Evolutionary conservation across 2,888 invertebrate species (phyloP), one percentile per base, ranked within the genome.

Genomic region (Himalopsyche kuldschensis): DNA sequence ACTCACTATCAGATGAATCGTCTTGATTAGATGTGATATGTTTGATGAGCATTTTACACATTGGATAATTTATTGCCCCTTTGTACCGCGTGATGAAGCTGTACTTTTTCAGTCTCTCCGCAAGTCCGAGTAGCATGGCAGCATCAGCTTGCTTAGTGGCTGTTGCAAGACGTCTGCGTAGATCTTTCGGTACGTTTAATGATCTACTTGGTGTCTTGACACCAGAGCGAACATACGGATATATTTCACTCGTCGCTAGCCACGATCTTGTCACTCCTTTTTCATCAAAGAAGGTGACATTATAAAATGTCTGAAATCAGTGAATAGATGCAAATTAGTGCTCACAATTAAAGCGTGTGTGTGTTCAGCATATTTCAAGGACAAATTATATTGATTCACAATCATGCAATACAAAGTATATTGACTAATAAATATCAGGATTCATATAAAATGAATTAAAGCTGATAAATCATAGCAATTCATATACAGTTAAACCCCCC

Each of bases 211-310:
- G 5, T 3, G 76, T 30, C 41, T 55, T 31, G 31, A 30, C n/a
- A n/a, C 84, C 84, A 4, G 82, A 78, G 15, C 47, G 78, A 11
- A 83, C 80, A 86, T 89, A 93, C 0, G 91, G 89, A 77, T 89
- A 89, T 1, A 93, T 82, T 24, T 90, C 87, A 3, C 88, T 87
- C 0, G 90, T 88, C 31, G 88, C 79, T 2, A 93, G 86, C 93
- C 93, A 93, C 0, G 90, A 90, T 85, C 91, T 88, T 31, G 91
- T 89, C 0, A 90, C 90, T 11, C 90, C 89, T 20, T 86, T 82
- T 0, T 89, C 87, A 84, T 93, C 91, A 82, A 93, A 92, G 87
- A 93, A 93, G 11, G 90, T 91, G 1, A 93, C 92, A 86, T 93
- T 90, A 87, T 93, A 93, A 85, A 90, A 89, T 0, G 90, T 91